phyloP scores from a whole-genome alignment of 2,888 invertebrate species.

The Synergus itoensis region DNA sequence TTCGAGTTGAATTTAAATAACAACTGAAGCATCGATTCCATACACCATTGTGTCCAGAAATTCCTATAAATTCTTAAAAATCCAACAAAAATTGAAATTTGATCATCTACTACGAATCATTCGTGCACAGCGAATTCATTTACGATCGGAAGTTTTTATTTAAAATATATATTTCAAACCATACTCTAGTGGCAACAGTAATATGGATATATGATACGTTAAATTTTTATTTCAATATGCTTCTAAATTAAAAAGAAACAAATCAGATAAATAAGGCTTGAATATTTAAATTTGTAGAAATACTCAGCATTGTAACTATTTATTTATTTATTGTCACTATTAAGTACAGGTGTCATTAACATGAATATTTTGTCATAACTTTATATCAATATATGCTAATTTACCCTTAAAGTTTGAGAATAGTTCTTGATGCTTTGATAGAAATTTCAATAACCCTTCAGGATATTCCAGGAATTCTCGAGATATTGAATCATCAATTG shows the following conservation, averaged over 20 bases:
- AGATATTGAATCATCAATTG: background rate
- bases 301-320: too few species aligned
- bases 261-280: too few species aligned
- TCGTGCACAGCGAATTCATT: background rate
- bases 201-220: too few species aligned
- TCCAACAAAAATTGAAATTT: conserved; percentile 28
- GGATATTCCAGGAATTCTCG: background rate
- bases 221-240: too few species aligned
- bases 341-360: background rate
- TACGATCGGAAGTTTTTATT: background rate
- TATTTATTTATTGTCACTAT: too few species aligned
- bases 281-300: too few species aligned
- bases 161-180: background rate
- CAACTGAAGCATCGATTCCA: conserved; percentile 28
- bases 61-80: conserved; percentile 27
- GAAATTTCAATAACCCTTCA: conserved; percentile 6
- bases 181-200: background rate
- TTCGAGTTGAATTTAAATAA: conserved; percentile 23
- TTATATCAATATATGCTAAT: background rate
- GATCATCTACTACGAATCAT: background rate
- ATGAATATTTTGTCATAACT: background rate
- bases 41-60: conserved; percentile 21
- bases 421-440: background rate
- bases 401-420: background rate
- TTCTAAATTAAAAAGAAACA: too few species aligned